Evolutionary conservation across 2,797 vertebrate genomes (phyloP).

Genomic region (Gallinago stenura): DNA sequence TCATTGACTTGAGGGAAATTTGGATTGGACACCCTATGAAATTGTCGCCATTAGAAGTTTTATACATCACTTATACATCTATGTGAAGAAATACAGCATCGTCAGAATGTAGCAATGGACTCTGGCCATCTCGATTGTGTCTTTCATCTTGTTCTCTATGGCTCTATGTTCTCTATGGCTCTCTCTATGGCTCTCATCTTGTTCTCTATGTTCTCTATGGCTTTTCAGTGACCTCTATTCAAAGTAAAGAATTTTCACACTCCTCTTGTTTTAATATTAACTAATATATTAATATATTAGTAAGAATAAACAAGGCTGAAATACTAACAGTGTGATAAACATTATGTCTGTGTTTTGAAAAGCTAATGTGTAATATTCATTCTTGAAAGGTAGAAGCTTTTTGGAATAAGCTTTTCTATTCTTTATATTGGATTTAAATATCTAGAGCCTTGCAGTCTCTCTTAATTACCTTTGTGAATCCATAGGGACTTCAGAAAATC

Average conservation of each 20-base stretch:
- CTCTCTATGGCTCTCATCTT: neutral
- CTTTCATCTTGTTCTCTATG: neutral
- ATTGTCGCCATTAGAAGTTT: neutral
- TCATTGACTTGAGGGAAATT: neutral
- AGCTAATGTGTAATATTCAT: neutral
- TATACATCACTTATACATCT: neutral
- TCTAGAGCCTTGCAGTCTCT: neutral
- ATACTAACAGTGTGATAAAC: neutral
- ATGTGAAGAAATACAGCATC: neutral
- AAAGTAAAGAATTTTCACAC: neutral
- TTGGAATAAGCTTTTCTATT: neutral
- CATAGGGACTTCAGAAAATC: neutral
- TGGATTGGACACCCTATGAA: neutral
- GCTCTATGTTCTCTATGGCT: neutral
- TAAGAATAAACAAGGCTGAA: neutral
- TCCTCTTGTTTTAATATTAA: neutral
- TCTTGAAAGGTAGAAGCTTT: neutral
- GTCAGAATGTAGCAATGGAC: neutral
- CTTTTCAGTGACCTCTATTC: neutral
- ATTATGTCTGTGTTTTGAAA: neutral
- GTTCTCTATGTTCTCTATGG: neutral
- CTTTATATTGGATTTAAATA: neutral
- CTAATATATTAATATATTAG: too few species aligned
- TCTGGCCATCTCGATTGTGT: neutral
- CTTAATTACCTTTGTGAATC: neutral